phyloP scores from a whole-genome alignment of 2,888 invertebrate species.

The Stenurella melanura region DNA sequence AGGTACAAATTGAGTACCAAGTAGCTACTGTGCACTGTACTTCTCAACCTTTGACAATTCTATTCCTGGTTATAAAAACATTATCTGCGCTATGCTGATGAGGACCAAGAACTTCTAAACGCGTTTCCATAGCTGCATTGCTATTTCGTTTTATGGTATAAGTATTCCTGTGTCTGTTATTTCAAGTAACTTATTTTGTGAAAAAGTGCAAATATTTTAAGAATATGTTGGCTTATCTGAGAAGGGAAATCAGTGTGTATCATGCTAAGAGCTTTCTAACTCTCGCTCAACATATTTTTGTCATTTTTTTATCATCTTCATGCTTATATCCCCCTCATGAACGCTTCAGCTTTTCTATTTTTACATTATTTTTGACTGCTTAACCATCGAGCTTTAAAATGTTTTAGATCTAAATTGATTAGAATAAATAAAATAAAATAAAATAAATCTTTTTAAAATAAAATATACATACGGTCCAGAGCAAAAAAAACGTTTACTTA shows the following conservation, averaged over 20 bases:
- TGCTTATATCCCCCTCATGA: slow-evolving; percentile 58
- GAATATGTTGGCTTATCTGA: slow-evolving; percentile 8
- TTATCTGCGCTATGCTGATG: no score
- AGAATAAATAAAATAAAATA: neutral
- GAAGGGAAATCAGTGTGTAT: slow-evolving; percentile 8
- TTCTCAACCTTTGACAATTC: no score
- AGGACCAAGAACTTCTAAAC: no score
- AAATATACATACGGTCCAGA: neutral
- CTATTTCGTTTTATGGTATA: no score
- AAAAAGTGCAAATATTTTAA: neutral
- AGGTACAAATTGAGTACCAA: no score
- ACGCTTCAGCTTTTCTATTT: slow-evolving; percentile 56
- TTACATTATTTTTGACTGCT: slow-evolving; percentile 53
- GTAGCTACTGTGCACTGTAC: no score
- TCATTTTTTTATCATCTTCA: slow-evolving; percentile 51
- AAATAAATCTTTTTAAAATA: neutral
- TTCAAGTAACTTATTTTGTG: no score
- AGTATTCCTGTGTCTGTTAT: no score
- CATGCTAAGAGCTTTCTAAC: slow-evolving; percentile 49
- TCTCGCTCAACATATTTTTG: slow-evolving; percentile 46
- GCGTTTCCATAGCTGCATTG: no score
- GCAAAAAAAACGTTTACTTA: no score
- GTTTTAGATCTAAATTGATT: neutral
- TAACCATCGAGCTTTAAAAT: slow-evolving; percentile 35
- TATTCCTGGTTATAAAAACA: no score